phyloP scores from a whole-genome alignment of 2,888 invertebrate species.

The Papilio protenor region DNA sequence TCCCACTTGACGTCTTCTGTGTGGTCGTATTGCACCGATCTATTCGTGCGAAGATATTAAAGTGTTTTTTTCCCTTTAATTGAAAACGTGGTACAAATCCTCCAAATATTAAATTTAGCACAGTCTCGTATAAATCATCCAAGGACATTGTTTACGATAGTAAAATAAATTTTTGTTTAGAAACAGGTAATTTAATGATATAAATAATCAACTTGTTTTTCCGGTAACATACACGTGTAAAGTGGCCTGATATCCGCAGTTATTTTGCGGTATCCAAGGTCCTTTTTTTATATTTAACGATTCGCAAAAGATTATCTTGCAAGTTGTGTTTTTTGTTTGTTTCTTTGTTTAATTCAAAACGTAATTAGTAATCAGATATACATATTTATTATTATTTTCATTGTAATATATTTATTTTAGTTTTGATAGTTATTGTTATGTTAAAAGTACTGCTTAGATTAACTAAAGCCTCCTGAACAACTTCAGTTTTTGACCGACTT shows the following conservation, averaged over 20 bases:
- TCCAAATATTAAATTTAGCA: background rate
- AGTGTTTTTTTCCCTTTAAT: no score
- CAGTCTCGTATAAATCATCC: background rate
- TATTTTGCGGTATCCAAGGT: slow-evolving; percentile 39
- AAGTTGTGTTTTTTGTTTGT: background rate
- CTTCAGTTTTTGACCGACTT: no score
- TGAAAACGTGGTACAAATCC: background rate
- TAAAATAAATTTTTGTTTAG: slow-evolving; percentile 9
- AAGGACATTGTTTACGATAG: slow-evolving; percentile 4
- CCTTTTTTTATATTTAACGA: slow-evolving; percentile 28
- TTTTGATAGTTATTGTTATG: background rate
- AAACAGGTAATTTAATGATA: slow-evolving; percentile 20
- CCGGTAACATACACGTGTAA: slow-evolving; percentile 41
- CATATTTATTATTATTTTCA: background rate
- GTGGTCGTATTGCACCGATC: no score
- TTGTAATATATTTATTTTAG: no score
- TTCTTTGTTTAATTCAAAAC: slow-evolving; percentile 19
- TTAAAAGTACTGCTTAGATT: background rate
- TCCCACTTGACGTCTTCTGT: no score
- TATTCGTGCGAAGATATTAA: no score
- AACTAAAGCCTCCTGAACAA: no score
- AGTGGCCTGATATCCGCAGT: slow-evolving; percentile 23
- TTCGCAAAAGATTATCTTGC: slow-evolving; percentile 18
- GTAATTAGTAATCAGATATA: background rate
- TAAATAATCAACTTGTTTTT: slow-evolving; percentile 35